phyloP scores from a whole-genome alignment of 2,797 vertebrate genomes.

The Erpetoichthys calabaricus region DNA sequence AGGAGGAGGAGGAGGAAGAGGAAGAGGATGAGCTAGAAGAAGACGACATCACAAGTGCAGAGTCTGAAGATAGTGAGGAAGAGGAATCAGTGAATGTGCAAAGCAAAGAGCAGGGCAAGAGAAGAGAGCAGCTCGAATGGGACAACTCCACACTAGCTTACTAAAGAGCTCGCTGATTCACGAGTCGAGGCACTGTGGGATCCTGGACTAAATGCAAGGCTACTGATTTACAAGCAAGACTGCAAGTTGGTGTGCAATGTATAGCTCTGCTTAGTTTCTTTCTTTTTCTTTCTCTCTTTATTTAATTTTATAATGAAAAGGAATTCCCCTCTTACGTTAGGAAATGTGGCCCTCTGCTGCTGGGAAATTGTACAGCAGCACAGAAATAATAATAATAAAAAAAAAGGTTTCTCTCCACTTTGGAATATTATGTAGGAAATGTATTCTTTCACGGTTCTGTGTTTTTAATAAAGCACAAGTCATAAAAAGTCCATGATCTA shows the following conservation, averaged over 20 bases:
- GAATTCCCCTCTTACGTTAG: constrained; percentile 15
- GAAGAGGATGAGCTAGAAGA: constrained; percentile 47
- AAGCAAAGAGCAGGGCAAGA: constrained; percentile 48
- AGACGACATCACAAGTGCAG: constrained; percentile 68
- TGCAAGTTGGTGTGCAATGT: constrained; percentile 26
- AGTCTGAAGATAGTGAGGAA: constrained; percentile 81
- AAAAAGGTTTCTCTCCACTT: too few relatives aligned
- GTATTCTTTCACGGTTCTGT: too few relatives aligned
- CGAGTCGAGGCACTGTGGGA: constrained; percentile 44
- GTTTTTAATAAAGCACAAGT: too few relatives aligned
- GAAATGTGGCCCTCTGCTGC: constrained; percentile 41
- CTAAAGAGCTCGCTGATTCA: constrained; percentile 35
- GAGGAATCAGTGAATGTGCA: constrained; percentile 51
- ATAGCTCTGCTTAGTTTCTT: constrained; percentile 12
- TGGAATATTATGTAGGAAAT: too few relatives aligned
- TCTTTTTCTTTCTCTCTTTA: neutral
- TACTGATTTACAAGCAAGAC: constrained; percentile 47
- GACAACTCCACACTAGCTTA: constrained; percentile 69
- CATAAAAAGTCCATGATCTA: too few relatives aligned
- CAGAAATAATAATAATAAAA: neutral
- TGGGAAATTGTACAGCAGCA: constrained; percentile 22
- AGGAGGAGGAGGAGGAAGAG: constrained; percentile 49
- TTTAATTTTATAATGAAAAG: constrained; percentile 13
- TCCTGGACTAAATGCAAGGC: constrained; percentile 31
- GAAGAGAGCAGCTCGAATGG: constrained; percentile 72